phyloP scores from a whole-genome alignment of 2,888 invertebrate species.

The Tenthredo amoena region DNA sequence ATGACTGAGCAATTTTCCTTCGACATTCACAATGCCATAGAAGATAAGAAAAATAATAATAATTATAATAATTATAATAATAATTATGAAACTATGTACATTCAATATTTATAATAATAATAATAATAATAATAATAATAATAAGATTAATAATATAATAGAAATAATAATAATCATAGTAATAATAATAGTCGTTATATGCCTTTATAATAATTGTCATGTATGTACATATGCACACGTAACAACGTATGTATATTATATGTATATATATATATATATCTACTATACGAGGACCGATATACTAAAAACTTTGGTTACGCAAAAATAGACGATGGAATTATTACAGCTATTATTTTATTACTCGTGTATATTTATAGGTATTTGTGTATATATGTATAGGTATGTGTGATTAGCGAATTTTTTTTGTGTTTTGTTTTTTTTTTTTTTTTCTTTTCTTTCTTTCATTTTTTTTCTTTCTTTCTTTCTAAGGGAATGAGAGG shows the following conservation, averaged over 20 bases:
- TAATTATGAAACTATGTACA: constrained; percentile 70
- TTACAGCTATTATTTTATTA: constrained; percentile 54
- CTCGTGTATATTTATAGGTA: not conserved
- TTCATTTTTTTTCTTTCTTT: no score
- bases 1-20: constrained; percentile 37
- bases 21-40: not conserved
- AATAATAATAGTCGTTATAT: constrained; percentile 54
- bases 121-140: constrained; percentile 41
- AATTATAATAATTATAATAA: constrained; percentile 31
- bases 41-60: constrained; percentile 54
- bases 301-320: constrained; percentile 64
- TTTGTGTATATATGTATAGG: not conserved
- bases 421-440: not conserved
- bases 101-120: constrained; percentile 60
- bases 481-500: no score
- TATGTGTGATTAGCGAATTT: not conserved
- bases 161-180: constrained; percentile 55
- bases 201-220: constrained; percentile 20
- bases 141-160: constrained; percentile 5
- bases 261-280: not conserved
- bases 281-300: not conserved
- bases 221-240: not conserved
- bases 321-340: constrained; percentile 73
- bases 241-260: not conserved
- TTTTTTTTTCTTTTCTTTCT: not conserved